Evolutionary conservation across 2,113 vertebrate genomes (phyloP).

Genomic region (Pterocles gutturalis): DNA sequence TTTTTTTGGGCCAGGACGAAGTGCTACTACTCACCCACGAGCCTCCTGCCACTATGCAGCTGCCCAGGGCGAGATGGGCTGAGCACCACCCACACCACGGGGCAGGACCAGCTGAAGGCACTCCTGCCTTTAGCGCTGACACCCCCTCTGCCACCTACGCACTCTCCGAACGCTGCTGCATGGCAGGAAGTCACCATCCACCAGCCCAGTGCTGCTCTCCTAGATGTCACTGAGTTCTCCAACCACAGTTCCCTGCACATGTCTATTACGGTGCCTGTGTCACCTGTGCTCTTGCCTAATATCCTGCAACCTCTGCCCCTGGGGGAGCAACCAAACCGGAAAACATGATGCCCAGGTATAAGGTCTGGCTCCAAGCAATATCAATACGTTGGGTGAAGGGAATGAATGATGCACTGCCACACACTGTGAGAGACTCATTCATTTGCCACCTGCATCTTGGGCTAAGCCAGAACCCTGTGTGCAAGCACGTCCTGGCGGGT

Average conservation of each 20-base stretch:
- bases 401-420: background rate
- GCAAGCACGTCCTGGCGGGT: background rate
- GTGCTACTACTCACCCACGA: background rate
- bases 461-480: background rate
- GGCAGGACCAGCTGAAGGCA: background rate
- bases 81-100: fast-evolving
- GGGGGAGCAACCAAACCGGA: background rate
- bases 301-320: background rate
- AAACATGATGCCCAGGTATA: background rate
- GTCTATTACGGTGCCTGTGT: background rate
- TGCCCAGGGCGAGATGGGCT: background rate
- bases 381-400: background rate
- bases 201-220: background rate
- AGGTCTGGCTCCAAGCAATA: background rate
- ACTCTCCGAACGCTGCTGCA: background rate
- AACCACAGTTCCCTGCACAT: background rate
- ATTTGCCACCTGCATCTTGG: background rate
- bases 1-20: background rate
- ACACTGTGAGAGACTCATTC: background rate
- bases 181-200: background rate
- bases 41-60: background rate
- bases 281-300: background rate
- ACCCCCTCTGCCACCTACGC: background rate
- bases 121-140: background rate
- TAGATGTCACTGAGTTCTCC: background rate